Evolutionary conservation across 2,113 vertebrate genomes (phyloP).

Genomic region (Opisthocomus hoazin): DNA sequence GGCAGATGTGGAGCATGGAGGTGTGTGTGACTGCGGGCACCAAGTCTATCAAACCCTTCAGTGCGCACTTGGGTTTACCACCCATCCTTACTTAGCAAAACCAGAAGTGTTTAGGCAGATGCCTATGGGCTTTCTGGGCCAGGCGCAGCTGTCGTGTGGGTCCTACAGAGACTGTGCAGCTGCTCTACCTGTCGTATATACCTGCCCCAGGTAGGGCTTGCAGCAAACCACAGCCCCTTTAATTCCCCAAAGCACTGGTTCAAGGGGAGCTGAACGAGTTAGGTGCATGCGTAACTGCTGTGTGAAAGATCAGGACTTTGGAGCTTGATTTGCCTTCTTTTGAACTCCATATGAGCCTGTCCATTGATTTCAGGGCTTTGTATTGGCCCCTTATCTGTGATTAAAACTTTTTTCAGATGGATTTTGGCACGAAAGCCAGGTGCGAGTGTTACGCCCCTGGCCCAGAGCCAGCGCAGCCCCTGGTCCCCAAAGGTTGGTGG

Average conservation of each 20-base stretch:
- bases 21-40: not conserved
- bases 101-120: not conserved
- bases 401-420: not conserved
- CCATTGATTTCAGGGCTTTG: conserved; percentile 13
- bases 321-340: not conserved
- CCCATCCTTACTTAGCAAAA: not conserved
- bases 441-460: conserved; percentile 31
- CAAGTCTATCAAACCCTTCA: not conserved
- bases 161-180: not conserved
- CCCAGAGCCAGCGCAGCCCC: not conserved
- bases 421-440: conserved; percentile 31
- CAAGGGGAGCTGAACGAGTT: not conserved
- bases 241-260: not conserved
- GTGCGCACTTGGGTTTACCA: not conserved
- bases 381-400: conserved; percentile 32
- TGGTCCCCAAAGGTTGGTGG: conserved; percentile 10
- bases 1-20: not conserved
- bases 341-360: not conserved
- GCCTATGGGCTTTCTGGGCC: not conserved
- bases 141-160: not conserved
- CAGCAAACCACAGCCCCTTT: not conserved
- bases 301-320: not conserved
- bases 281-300: not conserved
- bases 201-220: not conserved
- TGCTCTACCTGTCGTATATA: not conserved